Percentiles rank a stretch among this genome's conserved stretches.
Conservation (phyloP, 1,140 invertebrate species). For the Thaumatotibia leucotreta region DNA sequence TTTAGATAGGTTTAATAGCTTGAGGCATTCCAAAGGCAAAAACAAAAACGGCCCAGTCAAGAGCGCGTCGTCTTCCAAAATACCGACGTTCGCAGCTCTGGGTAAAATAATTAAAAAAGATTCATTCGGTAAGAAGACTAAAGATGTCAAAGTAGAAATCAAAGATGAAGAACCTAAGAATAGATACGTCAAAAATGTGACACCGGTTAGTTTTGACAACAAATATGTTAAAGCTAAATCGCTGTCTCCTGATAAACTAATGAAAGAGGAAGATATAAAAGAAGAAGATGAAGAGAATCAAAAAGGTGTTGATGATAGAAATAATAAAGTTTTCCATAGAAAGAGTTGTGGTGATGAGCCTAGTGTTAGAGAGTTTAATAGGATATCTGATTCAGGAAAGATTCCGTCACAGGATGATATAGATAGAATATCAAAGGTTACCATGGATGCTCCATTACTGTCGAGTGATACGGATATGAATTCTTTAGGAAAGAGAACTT, state of each 20-base stretch:
- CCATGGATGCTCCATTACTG: conserved; percentile 87
- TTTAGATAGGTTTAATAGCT: conserved; percentile 68
- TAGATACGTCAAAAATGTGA: conserved; percentile 68
- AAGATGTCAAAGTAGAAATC: conserved; percentile 40
- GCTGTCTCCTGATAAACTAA: conserved; percentile 58
- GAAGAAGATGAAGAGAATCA: conserved; percentile 34
- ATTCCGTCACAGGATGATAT: conserved; percentile 89
- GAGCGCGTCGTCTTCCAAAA: conserved; percentile 68
- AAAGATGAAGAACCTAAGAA: conserved; percentile 40
- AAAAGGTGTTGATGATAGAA: conserved; percentile 17
- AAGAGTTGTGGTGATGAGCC: conserved; percentile 74
- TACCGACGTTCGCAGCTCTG: conserved; percentile 67
- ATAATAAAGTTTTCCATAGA: conserved; percentile 49
- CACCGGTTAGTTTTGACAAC: conserved; percentile 54
- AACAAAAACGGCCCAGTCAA: conserved; percentile 58
- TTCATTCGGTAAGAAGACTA: conserved; percentile 56
- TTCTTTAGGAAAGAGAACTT: conserved; percentile 87
- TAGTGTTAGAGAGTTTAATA: conserved; percentile 45
- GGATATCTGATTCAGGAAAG: conserved; percentile 61
- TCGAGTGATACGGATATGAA: conserved; percentile 79
- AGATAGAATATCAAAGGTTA: conserved; percentile 90
- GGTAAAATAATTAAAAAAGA: conserved; percentile 74
- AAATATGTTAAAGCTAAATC: conserved; percentile 67
- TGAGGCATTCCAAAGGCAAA: conserved; percentile 66
- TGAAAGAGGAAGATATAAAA: conserved; percentile 43